Conservation (phyloP, 2,888 invertebrate genomes). For the Aricia artaxerxes region DNA sequence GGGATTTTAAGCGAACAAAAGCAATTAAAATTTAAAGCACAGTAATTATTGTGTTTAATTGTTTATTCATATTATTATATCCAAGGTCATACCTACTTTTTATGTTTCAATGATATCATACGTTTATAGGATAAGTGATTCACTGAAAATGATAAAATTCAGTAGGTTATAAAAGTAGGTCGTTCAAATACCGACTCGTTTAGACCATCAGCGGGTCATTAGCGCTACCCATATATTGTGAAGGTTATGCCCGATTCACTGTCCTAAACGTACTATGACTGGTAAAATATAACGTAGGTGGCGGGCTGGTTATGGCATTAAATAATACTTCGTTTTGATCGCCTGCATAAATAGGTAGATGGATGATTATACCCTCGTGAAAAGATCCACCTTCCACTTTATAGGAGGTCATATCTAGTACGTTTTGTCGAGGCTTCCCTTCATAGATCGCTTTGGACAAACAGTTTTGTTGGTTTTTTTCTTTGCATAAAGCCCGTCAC, state of each 20-base stretch:
- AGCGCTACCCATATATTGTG: constrained; percentile 45
- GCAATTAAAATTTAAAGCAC: not conserved
- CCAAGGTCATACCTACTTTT: constrained; percentile 15
- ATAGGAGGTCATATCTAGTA: too few relatives aligned
- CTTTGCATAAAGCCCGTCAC: too few relatives aligned
- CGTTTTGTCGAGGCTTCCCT: too few relatives aligned
- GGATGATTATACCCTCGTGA: too few relatives aligned
- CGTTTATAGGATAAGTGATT: constrained; percentile 52
- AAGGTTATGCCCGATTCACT: constrained; percentile 44
- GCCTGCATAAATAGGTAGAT: not conserved
- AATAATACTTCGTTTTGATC: not conserved
- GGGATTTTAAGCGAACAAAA: not conserved
- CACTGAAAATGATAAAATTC: constrained; percentile 57
- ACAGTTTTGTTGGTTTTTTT: too few relatives aligned
- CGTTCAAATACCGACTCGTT: constrained; percentile 49
- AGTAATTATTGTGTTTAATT: constrained; percentile 10
- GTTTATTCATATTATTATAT: constrained; percentile 20
- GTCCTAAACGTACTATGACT: not conserved
- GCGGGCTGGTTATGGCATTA: too few relatives aligned
- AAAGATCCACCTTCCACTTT: too few relatives aligned
- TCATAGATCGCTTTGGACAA: too few relatives aligned
- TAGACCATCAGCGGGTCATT: constrained; percentile 46
- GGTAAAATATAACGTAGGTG: not conserved
- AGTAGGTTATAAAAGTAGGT: constrained; percentile 53
- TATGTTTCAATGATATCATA: constrained; percentile 43